Conservation (phyloP, 2,797 vertebrate species). For the Leontocebus nigricollis region DNA sequence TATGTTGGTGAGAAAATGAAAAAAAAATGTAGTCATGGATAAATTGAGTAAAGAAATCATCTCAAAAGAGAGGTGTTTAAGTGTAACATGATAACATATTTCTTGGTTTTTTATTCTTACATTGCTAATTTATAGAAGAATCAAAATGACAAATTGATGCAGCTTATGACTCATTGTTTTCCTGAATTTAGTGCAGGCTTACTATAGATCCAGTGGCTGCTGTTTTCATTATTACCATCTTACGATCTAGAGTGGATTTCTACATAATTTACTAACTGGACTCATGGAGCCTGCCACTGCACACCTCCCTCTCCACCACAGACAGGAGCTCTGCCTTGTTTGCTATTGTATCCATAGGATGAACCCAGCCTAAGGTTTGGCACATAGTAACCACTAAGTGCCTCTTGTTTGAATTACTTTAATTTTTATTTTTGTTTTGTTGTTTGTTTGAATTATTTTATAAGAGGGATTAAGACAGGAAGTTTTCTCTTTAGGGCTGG, state of each 20-base stretch:
- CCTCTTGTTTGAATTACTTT: constrained; percentile 6
- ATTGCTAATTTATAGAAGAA: constrained; percentile 15
- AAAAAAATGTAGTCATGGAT: neutral
- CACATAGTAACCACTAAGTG: neutral
- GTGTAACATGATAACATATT: neutral
- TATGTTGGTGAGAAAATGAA: constrained; percentile 7
- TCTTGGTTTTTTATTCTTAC: constrained; percentile 26
- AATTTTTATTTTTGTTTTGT: neutral
- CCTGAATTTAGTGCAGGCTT: neutral
- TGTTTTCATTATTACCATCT: neutral
- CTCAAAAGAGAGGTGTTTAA: constrained; percentile 5
- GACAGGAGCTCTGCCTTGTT: neutral
- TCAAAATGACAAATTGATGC: constrained; percentile 18
- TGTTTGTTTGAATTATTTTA: constrained; percentile 27
- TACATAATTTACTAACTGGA: neutral
- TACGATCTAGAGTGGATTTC: neutral
- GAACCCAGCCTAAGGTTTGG: neutral
- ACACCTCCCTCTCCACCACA: rapidly evolving
- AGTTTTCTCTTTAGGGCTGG: neutral
- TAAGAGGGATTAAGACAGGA: constrained; percentile 22
- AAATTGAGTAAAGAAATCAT: neutral
- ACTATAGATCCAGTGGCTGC: neutral
- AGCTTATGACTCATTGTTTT: neutral
- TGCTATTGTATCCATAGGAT: too few relatives aligned
- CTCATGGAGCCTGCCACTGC: neutral